These are phyloP conservation scores for Octonoba sinensis DNA, from an alignment of 2,888 invertebrate genomes.

Conservation along the genomic window DNA sequence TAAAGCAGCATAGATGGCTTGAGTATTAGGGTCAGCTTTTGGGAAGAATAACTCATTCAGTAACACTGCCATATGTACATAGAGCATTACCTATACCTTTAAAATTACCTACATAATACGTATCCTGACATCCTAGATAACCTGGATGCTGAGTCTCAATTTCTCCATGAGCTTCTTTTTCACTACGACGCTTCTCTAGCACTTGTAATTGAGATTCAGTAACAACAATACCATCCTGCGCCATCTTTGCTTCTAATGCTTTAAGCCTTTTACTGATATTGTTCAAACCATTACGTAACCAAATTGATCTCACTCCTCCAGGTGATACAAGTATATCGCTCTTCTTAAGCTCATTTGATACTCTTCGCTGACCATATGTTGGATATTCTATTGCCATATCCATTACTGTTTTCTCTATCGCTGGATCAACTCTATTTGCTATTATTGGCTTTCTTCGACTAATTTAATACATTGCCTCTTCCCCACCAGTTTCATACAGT, in stretches of 20 bases:
- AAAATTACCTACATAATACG: no score
- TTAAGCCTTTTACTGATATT: conserved; percentile 11
- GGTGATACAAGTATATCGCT: not conserved
- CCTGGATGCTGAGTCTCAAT: conserved; percentile 20
- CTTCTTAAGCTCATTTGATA: conserved; percentile 16
- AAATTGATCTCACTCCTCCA: conserved; percentile 11
- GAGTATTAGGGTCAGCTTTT: no score
- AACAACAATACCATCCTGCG: not conserved
- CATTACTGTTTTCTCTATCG: conserved; percentile 6
- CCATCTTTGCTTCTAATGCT: conserved; percentile 19
- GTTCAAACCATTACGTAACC: conserved; percentile 5
- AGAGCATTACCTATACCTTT: conserved; percentile 9
- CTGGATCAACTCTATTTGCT: not conserved
- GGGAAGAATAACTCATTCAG: no score
- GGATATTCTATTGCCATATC: no score
- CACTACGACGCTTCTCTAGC: not conserved
- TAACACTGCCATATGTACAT: no score
- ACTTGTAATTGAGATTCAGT: conserved; percentile 1
- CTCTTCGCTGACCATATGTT: conserved; percentile 15
- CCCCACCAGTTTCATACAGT: no score
- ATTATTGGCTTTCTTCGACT: not conserved
- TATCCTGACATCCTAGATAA: conserved; percentile 15
- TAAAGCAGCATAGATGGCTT: no score
- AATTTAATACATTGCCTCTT: not conserved
- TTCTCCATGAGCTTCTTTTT: conserved; percentile 15